These are phyloP conservation scores for Odontamblyopus rebecca DNA, from an alignment of 2,797 vertebrate species.

Conservation along the genomic window DNA sequence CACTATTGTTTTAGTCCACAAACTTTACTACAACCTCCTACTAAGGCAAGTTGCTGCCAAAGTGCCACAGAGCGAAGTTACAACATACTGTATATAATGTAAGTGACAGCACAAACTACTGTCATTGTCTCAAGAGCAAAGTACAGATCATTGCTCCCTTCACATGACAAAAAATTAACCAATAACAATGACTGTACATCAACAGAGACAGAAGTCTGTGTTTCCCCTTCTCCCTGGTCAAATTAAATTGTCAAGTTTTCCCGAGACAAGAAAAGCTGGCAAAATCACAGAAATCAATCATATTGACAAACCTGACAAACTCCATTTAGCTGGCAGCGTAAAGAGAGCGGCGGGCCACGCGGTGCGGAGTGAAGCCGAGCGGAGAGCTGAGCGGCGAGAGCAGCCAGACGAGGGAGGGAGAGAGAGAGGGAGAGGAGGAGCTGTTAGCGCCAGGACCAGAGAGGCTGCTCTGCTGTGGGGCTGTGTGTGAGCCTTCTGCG, in stretches of 20 bases:
- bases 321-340: conserved; percentile 96
- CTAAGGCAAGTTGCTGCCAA: conserved; percentile 4
- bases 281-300: conserved; percentile 86
- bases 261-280: conserved; percentile 67
- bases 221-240: conserved; percentile 62
- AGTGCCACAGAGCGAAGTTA: conserved; percentile 15
- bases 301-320: conserved; percentile 97
- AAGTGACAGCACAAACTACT: conserved; percentile 37
- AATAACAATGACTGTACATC: conserved; percentile 64
- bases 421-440: conserved; percentile 48
- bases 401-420: conserved; percentile 58
- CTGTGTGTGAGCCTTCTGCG: conserved; percentile 84
- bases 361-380: conserved; percentile 79
- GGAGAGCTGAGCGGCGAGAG: conserved; percentile 61
- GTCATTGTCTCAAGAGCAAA: conserved; percentile 42
- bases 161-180: conserved; percentile 65
- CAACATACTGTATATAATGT: not conserved
- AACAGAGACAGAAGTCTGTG: conserved; percentile 56
- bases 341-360: conserved; percentile 87
- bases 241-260: conserved; percentile 78
- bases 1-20: conserved; percentile 1
- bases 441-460: conserved; percentile 26
- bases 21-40: conserved; percentile 19
- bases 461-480: conserved; percentile 51
- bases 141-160: conserved; percentile 30